Base-by-base conservation (phyloP, 2,888 invertebrate species). In the Tiliacea aurago region DNA sequence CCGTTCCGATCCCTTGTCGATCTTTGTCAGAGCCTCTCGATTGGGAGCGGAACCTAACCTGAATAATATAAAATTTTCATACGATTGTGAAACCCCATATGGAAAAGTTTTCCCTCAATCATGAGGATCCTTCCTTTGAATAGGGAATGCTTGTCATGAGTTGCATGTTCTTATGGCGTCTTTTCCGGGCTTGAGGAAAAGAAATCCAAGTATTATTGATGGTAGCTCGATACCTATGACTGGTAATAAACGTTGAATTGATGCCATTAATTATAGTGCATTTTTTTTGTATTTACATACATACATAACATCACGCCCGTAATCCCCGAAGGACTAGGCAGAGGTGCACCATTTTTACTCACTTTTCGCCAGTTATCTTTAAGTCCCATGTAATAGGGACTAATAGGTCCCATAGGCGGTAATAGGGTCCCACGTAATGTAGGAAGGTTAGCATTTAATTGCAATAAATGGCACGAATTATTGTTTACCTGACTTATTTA, bases 1-100 rank as follows among this genome's bases (percentile, higher is more conserved):
- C 65, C 20, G 61, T 47, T 58, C 53, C 71, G 51, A 83, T 79
- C 83, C 83, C 80, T 58, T 83, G 80, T 81, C 81, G 83, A 81
- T 81, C 83, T 79, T 71, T 81, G 68, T 83, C 83, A 74, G 20
- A 79, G 15, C 7, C 74, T 73, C 68, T 71, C 81, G 70, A 81
- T 66, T 47, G 67, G 45, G n/a, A 28, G 61, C 23, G 28, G 23
- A 64, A 65, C 56, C 58, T 61, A 64, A 65, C 56, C 58, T 61
- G 62, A 73, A 83, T 74, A 71, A 78, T 49, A 78, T 83, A 82
- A 66, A 82, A 69, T 62, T 58, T 78, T 66, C 69, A 82, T 63
- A 70, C 37, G 73, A 67, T 73, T 70, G 83, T 73, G 64, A 55
- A 81, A 78, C 78, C 72, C 72, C 69, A 64, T 72, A 70, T 61